Percentiles rank a stretch among this genome's conserved stretches.
These are phyloP conservation scores for Sitta carolinensis DNA, from an alignment of 2,797 vertebrate species.

Conservation along the genomic window DNA sequence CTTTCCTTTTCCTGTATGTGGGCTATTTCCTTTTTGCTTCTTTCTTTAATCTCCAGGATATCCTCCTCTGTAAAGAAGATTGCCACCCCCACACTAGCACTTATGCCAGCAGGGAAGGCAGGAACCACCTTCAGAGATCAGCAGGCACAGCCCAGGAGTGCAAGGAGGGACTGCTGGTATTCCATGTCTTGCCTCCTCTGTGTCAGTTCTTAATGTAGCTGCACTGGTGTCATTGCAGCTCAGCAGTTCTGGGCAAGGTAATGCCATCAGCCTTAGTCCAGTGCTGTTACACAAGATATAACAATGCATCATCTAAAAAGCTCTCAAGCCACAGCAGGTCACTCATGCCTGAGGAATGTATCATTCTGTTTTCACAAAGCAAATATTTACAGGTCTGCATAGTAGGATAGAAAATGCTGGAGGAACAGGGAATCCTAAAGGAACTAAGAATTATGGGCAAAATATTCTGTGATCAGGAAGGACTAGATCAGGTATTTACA, in stretches of 20 bases:
- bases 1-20: not conserved
- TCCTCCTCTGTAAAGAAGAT: conserved; percentile 39
- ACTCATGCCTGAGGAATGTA: not conserved
- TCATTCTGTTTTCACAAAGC: not conserved
- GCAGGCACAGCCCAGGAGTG: rapidly evolving
- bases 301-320: not conserved
- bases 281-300: not conserved
- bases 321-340: not conserved
- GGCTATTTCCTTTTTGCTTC: not conserved
- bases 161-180: not conserved
- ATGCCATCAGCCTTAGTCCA: not conserved
- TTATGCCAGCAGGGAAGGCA: not conserved
- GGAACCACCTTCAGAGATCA: not conserved
- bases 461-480: not conserved
- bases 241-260: not conserved
- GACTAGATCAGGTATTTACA: not conserved
- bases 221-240: not conserved
- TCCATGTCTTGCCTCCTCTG: not conserved
- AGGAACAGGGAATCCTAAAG: not conserved
- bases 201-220: not conserved
- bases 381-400: not conserved
- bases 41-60: conserved; percentile 30
- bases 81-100: not conserved
- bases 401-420: not conserved
- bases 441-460: not conserved